A percentile compares a stretch with the other conserved stretches of the same genome.
phyloP scores from a whole-genome alignment of 2,113 vertebrate genomes.

The Danio rerio region DNA sequence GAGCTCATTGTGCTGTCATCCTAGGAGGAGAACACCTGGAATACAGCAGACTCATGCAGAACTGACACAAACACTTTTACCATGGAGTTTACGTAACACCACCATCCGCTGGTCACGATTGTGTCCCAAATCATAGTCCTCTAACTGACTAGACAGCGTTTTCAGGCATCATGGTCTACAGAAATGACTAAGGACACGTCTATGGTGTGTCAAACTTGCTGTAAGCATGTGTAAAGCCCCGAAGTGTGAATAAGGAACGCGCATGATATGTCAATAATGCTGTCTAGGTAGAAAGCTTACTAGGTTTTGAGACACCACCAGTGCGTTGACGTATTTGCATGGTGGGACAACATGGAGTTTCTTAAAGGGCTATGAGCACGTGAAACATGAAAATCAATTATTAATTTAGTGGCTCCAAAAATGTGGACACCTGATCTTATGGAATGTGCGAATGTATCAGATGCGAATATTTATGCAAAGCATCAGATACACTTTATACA shows the following conservation, averaged over 20 bases:
- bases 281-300: constrained; percentile 12
- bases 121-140: not conserved
- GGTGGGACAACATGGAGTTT: constrained; percentile 83
- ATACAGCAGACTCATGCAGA: constrained; percentile 4
- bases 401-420: not conserved
- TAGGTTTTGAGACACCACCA: constrained; percentile 43
- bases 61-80: constrained; percentile 48
- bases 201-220: not conserved
- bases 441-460: too few species aligned
- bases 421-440: not conserved
- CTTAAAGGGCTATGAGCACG: constrained; percentile 80
- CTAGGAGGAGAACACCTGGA: constrained; percentile 24
- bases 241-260: not conserved
- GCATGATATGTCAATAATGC: not conserved
- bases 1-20: constrained; percentile 16
- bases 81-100: constrained; percentile 79
- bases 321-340: constrained; percentile 80
- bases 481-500: too few species aligned
- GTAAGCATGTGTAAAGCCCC: not conserved
- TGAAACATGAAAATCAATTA: not conserved
- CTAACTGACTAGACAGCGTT: not conserved
- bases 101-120: constrained; percentile 72
- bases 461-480: too few species aligned
- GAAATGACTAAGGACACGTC: not conserved
- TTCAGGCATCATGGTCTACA: not conserved